Evolutionary conservation across 2,113 vertebrate genomes (phyloP), one percentile per base, ranked within the genome.

Genomic region (Grammomys surdaster): DNA sequence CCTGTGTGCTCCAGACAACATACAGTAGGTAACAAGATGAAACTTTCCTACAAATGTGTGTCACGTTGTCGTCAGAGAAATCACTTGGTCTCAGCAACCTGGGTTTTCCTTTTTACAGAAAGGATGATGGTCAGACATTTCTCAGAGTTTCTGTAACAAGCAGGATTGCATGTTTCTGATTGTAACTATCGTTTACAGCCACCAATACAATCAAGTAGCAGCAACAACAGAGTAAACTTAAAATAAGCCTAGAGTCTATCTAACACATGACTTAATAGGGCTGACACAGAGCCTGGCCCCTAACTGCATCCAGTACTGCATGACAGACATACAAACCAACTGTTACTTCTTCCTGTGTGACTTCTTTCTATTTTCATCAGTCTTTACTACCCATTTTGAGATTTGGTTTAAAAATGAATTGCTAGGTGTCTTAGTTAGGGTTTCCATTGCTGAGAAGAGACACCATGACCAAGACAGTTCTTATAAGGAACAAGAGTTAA

Each of bases 341-440:
- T 8, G 54, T 17, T 31, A 56, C 19, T n/a, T 81, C 56, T 69
- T 13, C 51, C 58, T 96, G 56, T 48, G 8, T 77, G 60, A 51
- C 67, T 40, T 69, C 54, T 78, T 96, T 90, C 56, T 51, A 22
- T 77, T 86, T 77, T 91, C 51, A 48, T 26, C 56, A 31, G n/a
- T 58, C n/a, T 63, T 95, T 69, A 78, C 11, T 16, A 73, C 1
- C 1, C 26, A 58, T 69, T 73, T 94, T 78, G 76, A 91, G 56
- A 56, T 88, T 31, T 92, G 65, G 40, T 94, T 96, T 60, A 88
- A 92, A 95, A 92, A 46, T 46, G 77, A 43, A 43, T 63, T 24
- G 28, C 58, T 28, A 28, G 7, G 24, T 31, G 28, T 13, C 65
- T 67, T 31, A 31, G 4, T 67, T 31, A 31, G 4, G 4, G 65